phyloP scores from a whole-genome alignment of 2,113 vertebrate species.

The Sigmodon hispidus region DNA sequence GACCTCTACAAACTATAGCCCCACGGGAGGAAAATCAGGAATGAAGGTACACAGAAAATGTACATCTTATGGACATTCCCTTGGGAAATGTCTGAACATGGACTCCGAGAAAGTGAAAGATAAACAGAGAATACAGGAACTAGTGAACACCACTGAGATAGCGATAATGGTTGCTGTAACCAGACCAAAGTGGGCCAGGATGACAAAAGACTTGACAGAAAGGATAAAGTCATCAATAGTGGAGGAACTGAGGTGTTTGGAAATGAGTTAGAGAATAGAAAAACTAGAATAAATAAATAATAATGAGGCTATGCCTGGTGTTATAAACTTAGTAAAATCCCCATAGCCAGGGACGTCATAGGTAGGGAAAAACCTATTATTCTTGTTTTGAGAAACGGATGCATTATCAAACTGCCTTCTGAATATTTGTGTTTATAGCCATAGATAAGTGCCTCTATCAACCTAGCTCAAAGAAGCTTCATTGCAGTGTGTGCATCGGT shows the following conservation, averaged over 20 bases:
- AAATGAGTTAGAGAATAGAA: background rate
- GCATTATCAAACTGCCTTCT: too few species aligned
- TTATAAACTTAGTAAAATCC: background rate
- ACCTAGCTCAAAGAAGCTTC: background rate
- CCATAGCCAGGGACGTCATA: background rate
- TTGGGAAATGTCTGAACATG: constrained; percentile 35
- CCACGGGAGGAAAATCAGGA: background rate
- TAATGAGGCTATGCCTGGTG: background rate
- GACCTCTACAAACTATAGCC: background rate
- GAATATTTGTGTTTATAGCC: too few species aligned
- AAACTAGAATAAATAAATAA: background rate
- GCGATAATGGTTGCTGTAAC: constrained; percentile 21
- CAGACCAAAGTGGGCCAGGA: background rate
- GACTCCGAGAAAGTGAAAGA: background rate
- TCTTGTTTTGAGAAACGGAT: background rate
- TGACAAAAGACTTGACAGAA: background rate
- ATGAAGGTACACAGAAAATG: background rate
- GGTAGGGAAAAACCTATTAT: background rate
- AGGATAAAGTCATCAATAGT: background rate
- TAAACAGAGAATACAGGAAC: constrained; percentile 26
- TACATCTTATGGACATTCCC: background rate
- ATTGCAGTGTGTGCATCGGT: background rate
- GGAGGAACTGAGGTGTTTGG: background rate
- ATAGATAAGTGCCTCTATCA: background rate
- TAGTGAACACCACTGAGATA: background rate